These are phyloP conservation scores for Nylanderia fulva DNA, from an alignment of 1,140 invertebrate genomes.

Conservation along the genomic window DNA sequence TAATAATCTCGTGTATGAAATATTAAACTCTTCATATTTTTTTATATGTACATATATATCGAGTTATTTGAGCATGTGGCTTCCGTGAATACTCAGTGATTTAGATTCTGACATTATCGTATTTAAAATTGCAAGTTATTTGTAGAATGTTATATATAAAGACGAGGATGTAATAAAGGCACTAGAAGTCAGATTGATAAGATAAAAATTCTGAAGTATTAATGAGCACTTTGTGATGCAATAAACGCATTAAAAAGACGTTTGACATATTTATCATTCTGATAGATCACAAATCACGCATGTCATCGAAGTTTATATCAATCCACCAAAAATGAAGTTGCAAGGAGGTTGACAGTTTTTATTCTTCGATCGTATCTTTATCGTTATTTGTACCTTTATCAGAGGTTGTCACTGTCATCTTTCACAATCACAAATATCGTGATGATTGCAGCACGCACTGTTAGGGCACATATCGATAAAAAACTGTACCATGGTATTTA, in stretches of 20 bases:
- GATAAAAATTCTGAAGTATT: conserved; percentile 21
- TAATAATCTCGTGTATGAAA: neutral
- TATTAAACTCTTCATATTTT: neutral
- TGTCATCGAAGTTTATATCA: neutral
- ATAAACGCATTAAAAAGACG: neutral
- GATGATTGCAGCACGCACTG: neutral
- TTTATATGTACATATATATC: conserved; percentile 23
- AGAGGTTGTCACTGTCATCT: neutral
- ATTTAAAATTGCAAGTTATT: conserved; percentile 4
- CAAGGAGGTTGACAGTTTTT: neutral
- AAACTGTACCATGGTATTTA: neutral
- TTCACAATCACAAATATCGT: neutral
- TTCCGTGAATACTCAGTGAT: neutral
- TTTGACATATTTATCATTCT: neutral
- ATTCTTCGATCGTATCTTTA: neutral
- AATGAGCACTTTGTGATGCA: neutral
- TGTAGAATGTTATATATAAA: neutral
- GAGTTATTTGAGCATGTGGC: conserved; percentile 18
- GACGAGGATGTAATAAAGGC: neutral
- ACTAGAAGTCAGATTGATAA: conserved; percentile 25
- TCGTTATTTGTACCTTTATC: conserved; percentile 1
- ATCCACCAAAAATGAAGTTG: neutral
- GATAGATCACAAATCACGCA: neutral
- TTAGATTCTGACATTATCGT: neutral
- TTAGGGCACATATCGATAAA: neutral